phyloP scores from a whole-genome alignment of 2,888 invertebrate genomes.

The Caenorhabditis doughertyi region DNA sequence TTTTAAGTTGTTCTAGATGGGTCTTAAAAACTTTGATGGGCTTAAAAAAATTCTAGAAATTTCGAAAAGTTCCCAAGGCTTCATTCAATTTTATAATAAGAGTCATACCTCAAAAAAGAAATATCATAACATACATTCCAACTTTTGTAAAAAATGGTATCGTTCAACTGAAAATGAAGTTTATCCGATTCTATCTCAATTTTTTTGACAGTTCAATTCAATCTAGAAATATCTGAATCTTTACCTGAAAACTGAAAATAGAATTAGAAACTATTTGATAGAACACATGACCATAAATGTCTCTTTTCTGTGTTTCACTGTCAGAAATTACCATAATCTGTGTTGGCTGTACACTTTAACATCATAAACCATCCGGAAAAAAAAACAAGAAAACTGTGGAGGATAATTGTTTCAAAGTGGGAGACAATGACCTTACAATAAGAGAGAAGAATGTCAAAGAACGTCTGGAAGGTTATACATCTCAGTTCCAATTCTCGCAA shows the following conservation, averaged over 20 bases:
- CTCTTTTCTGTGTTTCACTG: not conserved
- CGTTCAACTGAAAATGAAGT: too few relatives aligned
- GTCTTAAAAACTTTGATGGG: too few relatives aligned
- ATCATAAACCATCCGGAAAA: conserved; percentile 17
- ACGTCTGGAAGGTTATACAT: not conserved
- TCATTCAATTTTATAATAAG: too few relatives aligned
- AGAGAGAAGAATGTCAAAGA: conserved; percentile 4
- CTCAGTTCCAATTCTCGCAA: not conserved
- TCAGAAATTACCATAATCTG: conserved; percentile 50
- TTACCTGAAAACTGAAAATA: not conserved
- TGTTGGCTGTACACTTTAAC: not conserved
- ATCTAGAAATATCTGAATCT: not conserved
- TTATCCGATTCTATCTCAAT: too few relatives aligned
- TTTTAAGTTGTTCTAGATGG: too few relatives aligned
- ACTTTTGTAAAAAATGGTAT: too few relatives aligned
- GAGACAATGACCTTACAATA: not conserved
- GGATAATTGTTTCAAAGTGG: not conserved
- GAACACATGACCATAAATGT: conserved; percentile 28
- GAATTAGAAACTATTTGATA: not conserved
- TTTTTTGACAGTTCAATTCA: too few relatives aligned
- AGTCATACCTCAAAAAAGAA: too few relatives aligned
- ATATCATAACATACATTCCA: too few relatives aligned
- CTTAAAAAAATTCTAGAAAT: too few relatives aligned
- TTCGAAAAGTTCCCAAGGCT: too few relatives aligned
- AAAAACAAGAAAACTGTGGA: conserved; percentile 5